Evolutionary conservation across 37 sponge, comb jelly and placozoan species (phyloP), one percentile per base, ranked within the genome.

Genomic region (Ephydatia muelleri): DNA sequence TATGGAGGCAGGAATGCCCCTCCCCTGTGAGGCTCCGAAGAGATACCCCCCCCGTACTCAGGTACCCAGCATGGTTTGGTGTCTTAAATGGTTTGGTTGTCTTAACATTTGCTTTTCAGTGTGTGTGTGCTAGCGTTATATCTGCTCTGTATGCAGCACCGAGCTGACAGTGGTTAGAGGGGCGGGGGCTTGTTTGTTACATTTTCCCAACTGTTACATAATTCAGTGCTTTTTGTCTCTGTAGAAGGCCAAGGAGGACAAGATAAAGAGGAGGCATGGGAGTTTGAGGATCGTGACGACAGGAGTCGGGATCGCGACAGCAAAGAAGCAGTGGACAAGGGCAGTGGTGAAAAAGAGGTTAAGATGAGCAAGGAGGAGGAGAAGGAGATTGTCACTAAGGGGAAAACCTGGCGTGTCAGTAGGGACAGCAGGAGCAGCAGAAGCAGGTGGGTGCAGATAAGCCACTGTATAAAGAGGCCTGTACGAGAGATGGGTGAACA

Each of bases 1-100:
- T 57, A 57, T 57, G 57, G 57, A 57, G 57, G 57, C 57, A 57
- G 57, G 57, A 57, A 57, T 57, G 57, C 57, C 57, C 57, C 57
- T 57, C 57, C 57, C 57, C 57, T 57, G 57, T 19, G 57, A 57
- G 16, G 57, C 57, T 57, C 57, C 57, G 57, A 57, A 57, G 57
- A 57, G 12, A 57, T 21, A 14, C 57, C 57, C 16, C 57, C 57
- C 57, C 57, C 1, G 57, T 57, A 57, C 57, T 14, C 57, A 57
- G 57, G 57, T 57, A 57, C 57, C 16, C 57, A 57, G 57, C 57
- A 11, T 57, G 57, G 57, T 57, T 57, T 57, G 57, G 16, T 57
- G 57, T 57, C 57, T 57, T 57, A 14, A 57, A 19, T 21, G 57
- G 19, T n/a, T n/a, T n/a, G n/a, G n/a, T n/a, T n/a, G n/a, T n/a